Conservation (phyloP, 2,113 vertebrate species). For the Zosterops borbonicus region DNA sequence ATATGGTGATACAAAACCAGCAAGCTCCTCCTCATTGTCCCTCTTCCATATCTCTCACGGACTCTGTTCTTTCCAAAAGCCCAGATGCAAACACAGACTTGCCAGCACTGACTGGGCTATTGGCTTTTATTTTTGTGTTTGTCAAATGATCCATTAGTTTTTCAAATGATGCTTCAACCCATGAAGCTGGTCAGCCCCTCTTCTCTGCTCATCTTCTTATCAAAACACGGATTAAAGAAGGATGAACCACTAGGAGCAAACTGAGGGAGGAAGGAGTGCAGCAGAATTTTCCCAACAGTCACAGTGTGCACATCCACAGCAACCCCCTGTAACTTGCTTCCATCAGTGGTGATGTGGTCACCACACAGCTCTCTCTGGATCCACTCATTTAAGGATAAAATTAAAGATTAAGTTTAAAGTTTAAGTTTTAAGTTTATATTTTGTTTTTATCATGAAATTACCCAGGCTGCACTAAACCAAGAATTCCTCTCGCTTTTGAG, state of each 20-base stretch:
- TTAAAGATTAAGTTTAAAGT: neutral
- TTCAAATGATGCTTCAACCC: neutral
- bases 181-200: neutral
- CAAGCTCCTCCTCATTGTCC: neutral
- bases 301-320: neutral
- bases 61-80: fast-evolving
- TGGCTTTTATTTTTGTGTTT: neutral
- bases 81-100: neutral
- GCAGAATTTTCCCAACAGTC: neutral
- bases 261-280: neutral
- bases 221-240: neutral
- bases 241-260: neutral
- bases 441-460: neutral
- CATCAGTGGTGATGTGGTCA: neutral
- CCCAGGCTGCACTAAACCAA: neutral
- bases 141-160: neutral
- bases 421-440: neutral
- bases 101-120: neutral
- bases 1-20: neutral
- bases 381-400: neutral
- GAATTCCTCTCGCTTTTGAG: neutral
- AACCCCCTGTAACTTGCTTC: neutral
- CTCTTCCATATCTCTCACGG: neutral
- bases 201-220: neutral
- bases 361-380: neutral